Evolutionary conservation across 2,888 invertebrate genomes (phyloP), one percentile per base, ranked within the genome.

Genomic region (Pollenia angustigena): DNA sequence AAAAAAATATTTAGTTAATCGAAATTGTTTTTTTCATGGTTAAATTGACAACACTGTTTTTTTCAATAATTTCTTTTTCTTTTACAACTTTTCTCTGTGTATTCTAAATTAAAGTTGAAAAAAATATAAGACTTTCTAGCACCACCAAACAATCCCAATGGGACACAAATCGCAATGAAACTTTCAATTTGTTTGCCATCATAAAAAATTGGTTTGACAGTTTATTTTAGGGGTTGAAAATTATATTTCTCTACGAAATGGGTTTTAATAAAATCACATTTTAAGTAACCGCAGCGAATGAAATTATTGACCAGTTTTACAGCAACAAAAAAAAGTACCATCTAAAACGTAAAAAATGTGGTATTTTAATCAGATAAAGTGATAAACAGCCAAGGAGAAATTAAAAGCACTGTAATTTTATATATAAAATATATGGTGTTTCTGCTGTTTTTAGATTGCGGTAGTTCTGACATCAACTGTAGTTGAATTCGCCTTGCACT

Each of bases 351-450:
- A 52, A 54, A 54, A 69, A 71, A 64, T 83, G 58, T 78, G 71
- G 58, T n/a, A 71, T 58, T 84, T 79, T 79, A 78, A 79, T 72
- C 83, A 72, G 64, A 66, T 79, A 72, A 78, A 82, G 46, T 62
- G 69, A 54, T 72, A 56, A 54, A 72, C 46, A 81, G 56, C 44
- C 14, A n/a, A 14, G 60, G 14, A 6, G 12, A 62, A 54, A 46
- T 69, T 69, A 62, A 76, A 12, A 60, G 72, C 64, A 71, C 44
- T 2, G 14, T 4, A 4, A 58, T 32, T 32, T 32, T 32, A 32
- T 32, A 32, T 32, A 32, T 32, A 32, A 32, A 32, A 32, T 32
- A 32, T 32, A 32, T 32, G 32, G n/a, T n/a, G n/a, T n/a, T n/a
- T n/a, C n/a, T n/a, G n/a, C n/a, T n/a, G n/a, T n/a, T n/a, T n/a